Evolutionary conservation across 2,888 invertebrate species (phyloP), one percentile per base, ranked within the genome.

Genomic region (Aporophyla lueneburgensis): DNA sequence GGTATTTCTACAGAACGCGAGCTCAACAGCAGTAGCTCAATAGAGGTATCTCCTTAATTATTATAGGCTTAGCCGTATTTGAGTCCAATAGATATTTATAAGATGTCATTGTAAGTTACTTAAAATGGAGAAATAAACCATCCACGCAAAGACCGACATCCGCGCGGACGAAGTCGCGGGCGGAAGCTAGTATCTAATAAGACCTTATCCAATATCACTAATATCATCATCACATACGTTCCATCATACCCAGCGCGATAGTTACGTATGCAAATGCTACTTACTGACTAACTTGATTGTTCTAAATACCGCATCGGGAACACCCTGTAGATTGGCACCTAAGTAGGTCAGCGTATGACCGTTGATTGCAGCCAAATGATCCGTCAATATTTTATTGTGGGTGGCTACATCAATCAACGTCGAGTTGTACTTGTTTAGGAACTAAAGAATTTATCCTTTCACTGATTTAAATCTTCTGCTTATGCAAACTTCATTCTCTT

Each of bases 291-390:
- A 74, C 61, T 80, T 65, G 62, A 76, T 67, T 61, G 62, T 51
- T 70, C 62, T 51, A 72, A 75, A 61, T 62, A 62, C 24, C 14
- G 54, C 24, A 43, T 68, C 19, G 9, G 66, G 1, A 85, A 74
- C 89, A 81, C 24, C 74, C 88, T 85, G 84, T 90, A 89, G 69
- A 86, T 90, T 90, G 87, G 89, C 91, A 86, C 67, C 73, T 68
- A 82, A 83, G 86, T 89, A 87, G 84, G 83, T 83, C 74, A 84
- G 66, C 83, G 84, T 85, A 87, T 88, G 84, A 77, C 80, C 80
- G 80, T 82, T 88, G 89, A 88, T 88, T 85, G 89, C 80, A 89
- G 93, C 92, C 92, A 93, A 92, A 90, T 87, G 84, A 91, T 90
- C 87, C 86, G 86, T 92, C 84, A 77, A 88, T 87, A 87, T 84